Conservation (phyloP, 2,113 vertebrate genomes). For the Nematolebias whitei region DNA sequence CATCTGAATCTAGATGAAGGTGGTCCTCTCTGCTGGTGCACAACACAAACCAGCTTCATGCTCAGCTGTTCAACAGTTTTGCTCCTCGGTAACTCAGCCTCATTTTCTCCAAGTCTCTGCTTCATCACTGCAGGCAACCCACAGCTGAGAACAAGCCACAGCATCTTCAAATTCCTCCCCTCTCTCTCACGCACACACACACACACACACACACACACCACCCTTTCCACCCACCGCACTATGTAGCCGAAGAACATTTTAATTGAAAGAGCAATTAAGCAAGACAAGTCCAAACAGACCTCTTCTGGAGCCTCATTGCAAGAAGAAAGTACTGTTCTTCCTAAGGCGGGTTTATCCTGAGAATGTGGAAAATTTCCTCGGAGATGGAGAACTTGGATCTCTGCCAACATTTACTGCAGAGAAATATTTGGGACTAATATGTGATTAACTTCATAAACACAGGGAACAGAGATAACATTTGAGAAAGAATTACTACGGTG, state of each 20-base stretch:
- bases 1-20: too few relatives aligned
- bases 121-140: constrained; percentile 39
- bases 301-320: constrained; percentile 47
- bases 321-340: constrained; percentile 60
- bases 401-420: constrained; percentile 46
- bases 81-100: constrained; percentile 12
- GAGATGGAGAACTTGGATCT: constrained; percentile 46
- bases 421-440: constrained; percentile 62
- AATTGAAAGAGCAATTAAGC: constrained; percentile 73
- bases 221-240: not conserved
- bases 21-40: too few relatives aligned
- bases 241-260: constrained; percentile 70
- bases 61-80: constrained; percentile 15
- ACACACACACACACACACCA: too few relatives aligned
- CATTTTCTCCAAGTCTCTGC: constrained; percentile 15
- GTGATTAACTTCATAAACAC: constrained; percentile 46
- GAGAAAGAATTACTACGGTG: constrained; percentile 27
- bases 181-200: too few relatives aligned
- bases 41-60: not conserved
- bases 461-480: constrained; percentile 31
- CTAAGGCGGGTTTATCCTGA: constrained; percentile 61
- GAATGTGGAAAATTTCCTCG: constrained; percentile 45
- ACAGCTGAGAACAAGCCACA: constrained; percentile 51
- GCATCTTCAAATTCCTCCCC: constrained; percentile 22
- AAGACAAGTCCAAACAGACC: constrained; percentile 70